A percentile compares a stretch with the other conserved stretches of the same genome.
Evolutionary conservation across 2,113 vertebrate genomes (phyloP).

Genomic region (Pristiophorus japonicus): DNA sequence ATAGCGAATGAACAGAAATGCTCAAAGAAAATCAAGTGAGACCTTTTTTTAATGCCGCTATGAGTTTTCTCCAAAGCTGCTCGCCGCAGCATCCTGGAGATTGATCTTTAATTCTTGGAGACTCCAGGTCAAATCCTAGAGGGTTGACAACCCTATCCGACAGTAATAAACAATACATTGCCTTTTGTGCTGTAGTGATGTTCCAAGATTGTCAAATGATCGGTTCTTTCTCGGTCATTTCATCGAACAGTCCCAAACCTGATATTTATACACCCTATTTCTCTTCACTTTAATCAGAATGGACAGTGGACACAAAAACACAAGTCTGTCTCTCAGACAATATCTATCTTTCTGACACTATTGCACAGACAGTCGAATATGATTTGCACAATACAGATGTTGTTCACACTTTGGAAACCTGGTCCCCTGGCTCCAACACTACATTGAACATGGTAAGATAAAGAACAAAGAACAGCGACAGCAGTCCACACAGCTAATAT

Average conservation of each 20-base stretch:
- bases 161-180: neutral
- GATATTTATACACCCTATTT: neutral
- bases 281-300: neutral
- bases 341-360: neutral
- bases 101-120: too few relatives aligned
- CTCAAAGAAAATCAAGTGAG: too few relatives aligned
- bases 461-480: neutral
- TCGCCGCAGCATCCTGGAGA: too few relatives aligned
- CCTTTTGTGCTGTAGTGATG: neutral
- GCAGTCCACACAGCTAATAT: neutral
- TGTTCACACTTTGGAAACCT: neutral
- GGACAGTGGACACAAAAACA: neutral
- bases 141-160: too few relatives aligned
- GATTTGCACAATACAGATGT: neutral
- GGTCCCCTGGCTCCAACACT: neutral
- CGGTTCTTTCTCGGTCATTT: neutral
- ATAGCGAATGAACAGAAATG: too few relatives aligned
- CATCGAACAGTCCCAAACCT: neutral
- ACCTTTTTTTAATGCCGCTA: too few relatives aligned
- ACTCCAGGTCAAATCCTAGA: too few relatives aligned
- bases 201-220: neutral
- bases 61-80: too few relatives aligned
- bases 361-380: neutral
- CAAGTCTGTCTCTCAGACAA: neutral
- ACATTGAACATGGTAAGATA: neutral